Evolutionary conservation across 2,888 invertebrate species (phyloP).

Genomic region (Tridacna gigas): DNA sequence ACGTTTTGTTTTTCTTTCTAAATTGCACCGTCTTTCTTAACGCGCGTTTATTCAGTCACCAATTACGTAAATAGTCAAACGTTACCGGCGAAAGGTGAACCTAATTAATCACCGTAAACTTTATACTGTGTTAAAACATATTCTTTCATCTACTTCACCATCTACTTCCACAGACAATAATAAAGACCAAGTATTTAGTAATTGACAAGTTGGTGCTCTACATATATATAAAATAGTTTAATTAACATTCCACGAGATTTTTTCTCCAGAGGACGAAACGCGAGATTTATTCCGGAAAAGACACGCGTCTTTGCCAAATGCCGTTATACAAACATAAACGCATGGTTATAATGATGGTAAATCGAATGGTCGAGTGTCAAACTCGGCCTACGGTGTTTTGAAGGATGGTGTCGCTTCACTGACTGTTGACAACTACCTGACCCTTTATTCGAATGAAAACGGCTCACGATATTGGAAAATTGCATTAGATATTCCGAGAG

Average conservation of each 20-base stretch:
- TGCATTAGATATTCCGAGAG: no score
- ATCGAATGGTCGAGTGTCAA: constrained; percentile 16
- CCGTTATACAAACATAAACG: background rate
- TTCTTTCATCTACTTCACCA: no score
- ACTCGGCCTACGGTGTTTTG: constrained; percentile 11
- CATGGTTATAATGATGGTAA: background rate
- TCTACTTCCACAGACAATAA: no score
- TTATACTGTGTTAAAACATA: background rate
- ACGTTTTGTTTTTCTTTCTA: no score
- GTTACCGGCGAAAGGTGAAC: background rate
- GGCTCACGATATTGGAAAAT: background rate
- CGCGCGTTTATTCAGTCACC: background rate
- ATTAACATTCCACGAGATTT: no score
- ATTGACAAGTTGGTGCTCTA: no score
- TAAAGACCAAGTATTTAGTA: no score
- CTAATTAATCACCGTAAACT: background rate
- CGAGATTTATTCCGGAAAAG: background rate
- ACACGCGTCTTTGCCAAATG: background rate
- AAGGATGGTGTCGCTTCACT: constrained; percentile 16
- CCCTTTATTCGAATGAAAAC: background rate
- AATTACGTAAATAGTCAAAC: background rate
- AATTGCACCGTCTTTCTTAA: no score
- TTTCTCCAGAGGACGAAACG: no score
- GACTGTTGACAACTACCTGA: background rate
- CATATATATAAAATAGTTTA: no score